These are phyloP conservation scores for Ectobius pallidus DNA, from an alignment of 2,888 invertebrate genomes.

Conservation along the genomic window DNA sequence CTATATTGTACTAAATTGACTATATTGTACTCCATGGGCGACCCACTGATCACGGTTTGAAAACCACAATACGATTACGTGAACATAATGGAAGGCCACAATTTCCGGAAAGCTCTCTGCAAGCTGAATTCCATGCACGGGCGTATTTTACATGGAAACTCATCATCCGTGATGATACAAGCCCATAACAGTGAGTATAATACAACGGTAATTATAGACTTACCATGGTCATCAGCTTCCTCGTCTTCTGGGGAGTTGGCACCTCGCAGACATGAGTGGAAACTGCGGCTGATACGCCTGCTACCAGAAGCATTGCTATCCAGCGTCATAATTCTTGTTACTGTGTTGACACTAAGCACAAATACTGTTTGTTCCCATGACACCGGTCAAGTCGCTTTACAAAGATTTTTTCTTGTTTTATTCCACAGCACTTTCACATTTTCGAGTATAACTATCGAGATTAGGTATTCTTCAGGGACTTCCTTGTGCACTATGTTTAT, in stretches of 20 bases:
- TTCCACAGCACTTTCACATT: no score
- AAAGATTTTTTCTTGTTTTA: no score
- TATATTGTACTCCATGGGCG: no score
- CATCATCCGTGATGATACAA: neutral
- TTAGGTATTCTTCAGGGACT: no score
- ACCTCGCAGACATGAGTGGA: conserved; percentile 71
- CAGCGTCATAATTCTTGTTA: conserved; percentile 39
- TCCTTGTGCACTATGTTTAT: no score
- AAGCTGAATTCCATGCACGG: neutral
- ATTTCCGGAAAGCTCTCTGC: neutral
- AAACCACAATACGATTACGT: no score
- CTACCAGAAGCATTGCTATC: conserved; percentile 33
- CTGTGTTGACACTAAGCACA: conserved; percentile 3
- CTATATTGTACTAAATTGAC: no score
- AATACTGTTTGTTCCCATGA: no score
- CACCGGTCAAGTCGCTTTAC: no score
- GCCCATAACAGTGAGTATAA: neutral
- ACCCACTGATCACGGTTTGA: no score
- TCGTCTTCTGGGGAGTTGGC: conserved; percentile 55
- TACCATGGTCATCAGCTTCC: conserved; percentile 44
- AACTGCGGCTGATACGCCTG: conserved; percentile 66
- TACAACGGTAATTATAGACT: conserved; percentile 11
- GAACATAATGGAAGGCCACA: no score
- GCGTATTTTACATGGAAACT: neutral
- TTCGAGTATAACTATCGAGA: no score